Conservation (phyloP, 2,797 vertebrate species). For the Loriculus beryllinus region DNA sequence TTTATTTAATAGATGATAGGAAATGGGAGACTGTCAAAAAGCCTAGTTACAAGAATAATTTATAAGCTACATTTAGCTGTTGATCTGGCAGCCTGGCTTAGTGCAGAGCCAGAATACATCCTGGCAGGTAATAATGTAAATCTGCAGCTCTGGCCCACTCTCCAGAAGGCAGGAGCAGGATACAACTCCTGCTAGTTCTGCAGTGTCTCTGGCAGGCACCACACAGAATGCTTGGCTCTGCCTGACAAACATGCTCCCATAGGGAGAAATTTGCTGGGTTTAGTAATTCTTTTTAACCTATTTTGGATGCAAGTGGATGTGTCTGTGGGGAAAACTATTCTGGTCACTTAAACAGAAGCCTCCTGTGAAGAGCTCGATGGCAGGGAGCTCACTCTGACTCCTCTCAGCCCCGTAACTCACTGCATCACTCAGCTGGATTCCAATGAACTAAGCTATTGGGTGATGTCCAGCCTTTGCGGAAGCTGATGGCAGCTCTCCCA, state of each 20-base stretch:
- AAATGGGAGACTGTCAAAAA: slow-evolving; percentile 1
- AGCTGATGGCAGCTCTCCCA: slow-evolving; percentile 23
- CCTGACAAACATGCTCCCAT: background rate
- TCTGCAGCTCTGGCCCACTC: background rate
- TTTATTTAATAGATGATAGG: slow-evolving; percentile 4
- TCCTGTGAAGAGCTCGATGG: background rate
- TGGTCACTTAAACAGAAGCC: background rate
- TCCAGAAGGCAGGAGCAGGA: background rate
- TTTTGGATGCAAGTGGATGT: background rate
- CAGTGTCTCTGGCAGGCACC: background rate
- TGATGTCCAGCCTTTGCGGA: background rate
- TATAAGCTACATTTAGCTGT: background rate
- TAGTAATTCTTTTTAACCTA: background rate
- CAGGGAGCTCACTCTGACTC: background rate
- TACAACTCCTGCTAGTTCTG: background rate
- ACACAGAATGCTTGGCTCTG: background rate
- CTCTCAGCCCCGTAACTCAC: background rate
- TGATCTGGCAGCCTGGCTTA: background rate
- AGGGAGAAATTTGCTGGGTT: background rate
- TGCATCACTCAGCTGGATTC: background rate
- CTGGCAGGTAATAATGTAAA: slow-evolving; percentile 32
- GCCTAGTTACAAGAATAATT: background rate
- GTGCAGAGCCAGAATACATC: background rate
- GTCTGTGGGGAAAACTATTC: background rate
- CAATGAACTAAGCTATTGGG: background rate